Percentiles rank a stretch among this genome's conserved stretches.
Conservation (phyloP, 2,888 invertebrate genomes). For the Phaonia tiefii region DNA sequence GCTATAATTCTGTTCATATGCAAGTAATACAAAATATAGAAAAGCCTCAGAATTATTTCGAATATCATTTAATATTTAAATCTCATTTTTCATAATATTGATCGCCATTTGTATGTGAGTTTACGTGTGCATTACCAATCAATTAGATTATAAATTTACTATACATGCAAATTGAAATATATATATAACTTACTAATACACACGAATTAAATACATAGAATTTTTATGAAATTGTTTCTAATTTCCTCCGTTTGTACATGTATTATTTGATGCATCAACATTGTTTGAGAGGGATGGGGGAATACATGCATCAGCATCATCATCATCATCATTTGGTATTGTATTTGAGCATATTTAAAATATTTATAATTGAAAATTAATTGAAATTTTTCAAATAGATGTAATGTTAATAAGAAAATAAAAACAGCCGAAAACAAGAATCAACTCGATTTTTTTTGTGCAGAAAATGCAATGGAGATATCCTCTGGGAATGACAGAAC, state of each 20-base stretch:
- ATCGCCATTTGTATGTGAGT: not conserved
- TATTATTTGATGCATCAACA: constrained; percentile 18
- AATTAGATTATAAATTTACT: constrained; percentile 53
- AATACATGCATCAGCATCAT: not conserved
- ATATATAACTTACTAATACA: not conserved
- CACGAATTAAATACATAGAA: constrained; percentile 16
- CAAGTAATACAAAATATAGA: too few species aligned
- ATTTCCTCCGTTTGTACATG: constrained; percentile 31
- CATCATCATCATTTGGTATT: constrained; percentile 37
- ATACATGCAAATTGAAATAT: not conserved
- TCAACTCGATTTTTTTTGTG: not conserved
- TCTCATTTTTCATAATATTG: not conserved
- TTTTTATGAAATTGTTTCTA: constrained; percentile 44
- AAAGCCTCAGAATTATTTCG: constrained; percentile 20
- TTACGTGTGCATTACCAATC: constrained; percentile 42
- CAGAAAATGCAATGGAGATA: not conserved
- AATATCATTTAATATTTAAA: constrained; percentile 15
- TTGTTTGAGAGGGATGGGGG: too few species aligned
- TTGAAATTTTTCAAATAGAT: constrained; percentile 40
- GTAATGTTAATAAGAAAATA: not conserved
- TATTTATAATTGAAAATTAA: constrained; percentile 67
- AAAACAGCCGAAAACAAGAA: not conserved
- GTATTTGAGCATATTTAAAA: constrained; percentile 55
- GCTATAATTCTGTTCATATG: too few species aligned
- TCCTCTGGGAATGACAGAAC: too few species aligned